Percentiles rank a stretch among this genome's conserved stretches.
Evolutionary conservation across 1,140 invertebrate species (phyloP).

Genomic region (Saccostrea echinata): DNA sequence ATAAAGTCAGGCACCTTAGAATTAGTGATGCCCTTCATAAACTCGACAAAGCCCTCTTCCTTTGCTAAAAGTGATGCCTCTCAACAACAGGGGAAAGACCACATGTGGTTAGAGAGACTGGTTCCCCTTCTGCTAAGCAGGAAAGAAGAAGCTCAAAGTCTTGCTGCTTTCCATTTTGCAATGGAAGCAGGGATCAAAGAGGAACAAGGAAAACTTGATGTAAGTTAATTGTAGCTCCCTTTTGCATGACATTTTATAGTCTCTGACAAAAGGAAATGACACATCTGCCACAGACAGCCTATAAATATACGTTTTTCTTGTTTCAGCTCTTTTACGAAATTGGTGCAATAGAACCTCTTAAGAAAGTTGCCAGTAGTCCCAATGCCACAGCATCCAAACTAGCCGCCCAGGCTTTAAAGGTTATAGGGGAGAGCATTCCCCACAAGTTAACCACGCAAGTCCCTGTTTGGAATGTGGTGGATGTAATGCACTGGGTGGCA

Average conservation of each 20-base stretch:
- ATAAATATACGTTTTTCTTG: constrained; percentile 20
- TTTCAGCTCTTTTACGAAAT: constrained; percentile 92
- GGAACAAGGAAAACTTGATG: constrained; percentile 94
- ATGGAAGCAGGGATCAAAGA: constrained; percentile 99
- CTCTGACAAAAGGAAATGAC: neutral
- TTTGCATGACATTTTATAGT: neutral
- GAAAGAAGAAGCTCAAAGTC: constrained; percentile 95
- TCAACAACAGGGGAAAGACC: constrained; percentile 97
- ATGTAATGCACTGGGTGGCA: constrained; percentile 98
- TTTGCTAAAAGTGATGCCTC: constrained; percentile 94
- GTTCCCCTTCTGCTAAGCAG: constrained; percentile 97
- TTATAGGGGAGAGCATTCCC: constrained; percentile 98
- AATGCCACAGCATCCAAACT: constrained; percentile 99
- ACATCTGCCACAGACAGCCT: neutral
- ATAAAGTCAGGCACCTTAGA: constrained; percentile 95
- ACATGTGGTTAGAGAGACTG: constrained; percentile 95
- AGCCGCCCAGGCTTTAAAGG: constrained; percentile 94
- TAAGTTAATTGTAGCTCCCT: constrained; percentile 60
- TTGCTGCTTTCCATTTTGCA: constrained; percentile 99
- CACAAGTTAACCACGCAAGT: constrained; percentile 99
- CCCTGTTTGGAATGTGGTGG: constrained; percentile 97
- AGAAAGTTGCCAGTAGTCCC: constrained; percentile 97
- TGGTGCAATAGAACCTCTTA: constrained; percentile 95
- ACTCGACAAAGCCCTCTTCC: constrained; percentile 94
- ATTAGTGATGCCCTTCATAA: constrained; percentile 97